Conservation (phyloP, 1,140 invertebrate genomes). For the Sycobia sp. region DNA sequence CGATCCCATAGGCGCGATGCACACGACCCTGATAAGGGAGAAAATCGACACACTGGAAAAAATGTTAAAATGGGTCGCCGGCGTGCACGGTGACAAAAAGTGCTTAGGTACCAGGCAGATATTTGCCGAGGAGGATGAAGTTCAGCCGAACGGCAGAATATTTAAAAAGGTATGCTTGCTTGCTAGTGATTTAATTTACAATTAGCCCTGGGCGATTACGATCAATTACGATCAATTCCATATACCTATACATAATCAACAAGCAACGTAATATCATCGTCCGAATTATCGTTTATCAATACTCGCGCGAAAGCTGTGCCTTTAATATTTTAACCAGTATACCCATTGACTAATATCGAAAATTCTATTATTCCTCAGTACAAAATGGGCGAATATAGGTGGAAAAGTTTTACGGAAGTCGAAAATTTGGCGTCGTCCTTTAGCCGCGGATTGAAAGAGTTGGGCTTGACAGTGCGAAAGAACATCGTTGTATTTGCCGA, state of each 20-base stretch:
- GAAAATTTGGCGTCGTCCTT: constrained; percentile 76
- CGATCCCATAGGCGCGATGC: constrained; percentile 69
- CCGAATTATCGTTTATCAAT: too few relatives aligned
- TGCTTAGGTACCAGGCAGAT: constrained; percentile 92
- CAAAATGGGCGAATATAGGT: constrained; percentile 91
- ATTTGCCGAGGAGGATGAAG: constrained; percentile 90
- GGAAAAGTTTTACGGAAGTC: constrained; percentile 85
- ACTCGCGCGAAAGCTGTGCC: too few relatives aligned
- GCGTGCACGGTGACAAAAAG: constrained; percentile 72
- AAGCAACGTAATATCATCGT: too few relatives aligned
- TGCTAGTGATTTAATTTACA: too few relatives aligned
- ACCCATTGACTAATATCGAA: too few relatives aligned
- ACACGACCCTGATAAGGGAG: constrained; percentile 73
- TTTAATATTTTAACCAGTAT: too few relatives aligned
- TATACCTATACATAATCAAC: too few relatives aligned
- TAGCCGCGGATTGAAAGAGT: constrained; percentile 75
- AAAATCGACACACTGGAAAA: constrained; percentile 87
- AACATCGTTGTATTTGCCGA: constrained; percentile 96
- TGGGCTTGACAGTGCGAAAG: constrained; percentile 68
- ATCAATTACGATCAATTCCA: too few relatives aligned
- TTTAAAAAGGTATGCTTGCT: constrained; percentile 84
- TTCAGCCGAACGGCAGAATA: constrained; percentile 89
- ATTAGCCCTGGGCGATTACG: too few relatives aligned
- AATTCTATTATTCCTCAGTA: too few relatives aligned
- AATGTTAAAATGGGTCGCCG: constrained; percentile 79